A percentile compares a stretch with the other conserved stretches of the same genome.
Evolutionary conservation across 2,113 vertebrate species (phyloP).

Genomic region (Onychostruthus taczanowskii): DNA sequence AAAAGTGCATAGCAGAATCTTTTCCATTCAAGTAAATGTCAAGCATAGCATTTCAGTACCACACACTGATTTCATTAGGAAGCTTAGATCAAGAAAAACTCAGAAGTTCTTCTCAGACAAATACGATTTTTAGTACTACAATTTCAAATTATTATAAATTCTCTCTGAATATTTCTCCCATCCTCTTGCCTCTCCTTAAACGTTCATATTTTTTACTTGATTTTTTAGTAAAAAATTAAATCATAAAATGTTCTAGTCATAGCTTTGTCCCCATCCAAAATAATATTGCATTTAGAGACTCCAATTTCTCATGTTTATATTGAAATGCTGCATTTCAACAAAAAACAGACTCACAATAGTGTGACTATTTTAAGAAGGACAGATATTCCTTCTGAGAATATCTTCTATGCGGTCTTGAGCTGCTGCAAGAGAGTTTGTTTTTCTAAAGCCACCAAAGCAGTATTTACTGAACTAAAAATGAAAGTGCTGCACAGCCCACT

Average conservation of each 20-base stretch:
- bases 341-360: not conserved
- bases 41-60: not conserved
- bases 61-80: not conserved
- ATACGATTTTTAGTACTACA: not conserved
- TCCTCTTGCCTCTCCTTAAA: not conserved
- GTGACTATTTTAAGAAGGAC: not conserved
- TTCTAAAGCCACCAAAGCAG: not conserved
- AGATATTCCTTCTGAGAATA: not conserved
- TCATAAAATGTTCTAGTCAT: not conserved
- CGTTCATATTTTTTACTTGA: not conserved
- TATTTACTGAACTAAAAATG: not conserved
- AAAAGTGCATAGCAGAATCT: not conserved
- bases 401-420: not conserved
- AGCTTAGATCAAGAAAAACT: not conserved
- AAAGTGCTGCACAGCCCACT: not conserved
- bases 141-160: not conserved
- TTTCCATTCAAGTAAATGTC: not conserved
- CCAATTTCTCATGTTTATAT: not conserved
- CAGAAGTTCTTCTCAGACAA: not conserved
- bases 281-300: not conserved
- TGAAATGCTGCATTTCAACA: not conserved
- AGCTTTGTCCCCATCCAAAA: not conserved
- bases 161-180: not conserved
- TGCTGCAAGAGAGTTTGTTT: not conserved
- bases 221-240: not conserved